Base-by-base conservation (phyloP, 2,888 invertebrate genomes). In the Nipponacmea schrenckii region DNA sequence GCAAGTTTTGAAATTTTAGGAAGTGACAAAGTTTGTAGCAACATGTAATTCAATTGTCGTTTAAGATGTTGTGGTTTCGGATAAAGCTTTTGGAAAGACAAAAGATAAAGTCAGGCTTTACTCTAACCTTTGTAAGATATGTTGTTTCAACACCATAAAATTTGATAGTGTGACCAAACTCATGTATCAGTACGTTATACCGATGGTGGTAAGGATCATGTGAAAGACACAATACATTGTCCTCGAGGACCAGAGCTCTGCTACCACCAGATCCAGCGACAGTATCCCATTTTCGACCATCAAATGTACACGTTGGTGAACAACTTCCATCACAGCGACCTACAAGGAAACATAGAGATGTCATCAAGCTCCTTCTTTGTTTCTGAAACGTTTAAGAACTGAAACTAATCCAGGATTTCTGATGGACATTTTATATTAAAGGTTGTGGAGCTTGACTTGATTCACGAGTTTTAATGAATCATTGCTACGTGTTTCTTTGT, bases 251-350 rank as follows among this genome's bases (percentile, higher is more conserved):
- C 2, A 75, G 74, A 5, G 77, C 74, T 39, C 75, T 71, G 0
- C 20, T 10, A 4, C 81, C 80, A 0, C 82, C 82, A 12, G 80
- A 69, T 1, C 83, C 84, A 0, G 81, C 81, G 8, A 84, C 46
- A 1, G 73, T 69, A 10, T 73, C 69, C 48, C 76, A 81, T 72
- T 82, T 82, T 20, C 85, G 77, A 8, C 81, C 81, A 66, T 84
- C 84, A 67, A 78, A 79, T 3, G 84, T 84, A 70, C 84, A 84
- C 0, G 83, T 79, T 8, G 56, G 27, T 0, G 69, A 17, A 66
- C 84, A 85, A 2, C 56, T 24, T 10, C 84, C 84, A 44, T 72
- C 72, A 71, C 83, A 84, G 8, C 71, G 74, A 3, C 72, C 81
- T 81, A 67, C 24, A 71, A 64, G 17, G 27, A 62, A 45, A 24